Conservation (phyloP, 30 jellyfish, hydroid and myxozoan genomes). For the Nemopilema nomurai region DNA sequence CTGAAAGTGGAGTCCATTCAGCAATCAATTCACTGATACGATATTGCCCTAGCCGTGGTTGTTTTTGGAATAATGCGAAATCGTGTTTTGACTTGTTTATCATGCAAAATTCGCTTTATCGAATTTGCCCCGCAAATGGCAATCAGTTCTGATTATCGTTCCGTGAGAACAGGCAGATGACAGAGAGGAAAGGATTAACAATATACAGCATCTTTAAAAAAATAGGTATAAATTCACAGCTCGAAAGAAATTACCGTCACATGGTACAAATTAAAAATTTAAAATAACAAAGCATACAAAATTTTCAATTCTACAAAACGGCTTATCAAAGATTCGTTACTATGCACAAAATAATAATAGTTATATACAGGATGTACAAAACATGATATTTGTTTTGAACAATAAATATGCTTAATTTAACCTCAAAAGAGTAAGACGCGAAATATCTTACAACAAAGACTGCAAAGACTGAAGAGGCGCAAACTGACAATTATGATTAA, state of each 20-base stretch:
- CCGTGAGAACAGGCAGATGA: no score
- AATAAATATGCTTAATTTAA: conserved; percentile 32
- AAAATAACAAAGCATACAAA: neutral
- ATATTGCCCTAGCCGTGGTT: no score
- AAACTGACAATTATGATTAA: neutral
- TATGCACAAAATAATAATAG: neutral
- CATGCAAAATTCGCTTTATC: no score
- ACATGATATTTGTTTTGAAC: conserved; percentile 13
- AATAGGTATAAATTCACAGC: conserved; percentile 8
- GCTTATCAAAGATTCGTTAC: neutral
- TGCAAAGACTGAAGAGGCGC: neutral
- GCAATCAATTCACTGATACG: no score
- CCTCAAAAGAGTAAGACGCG: conserved; percentile 16
- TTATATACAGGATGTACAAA: conserved; percentile 36
- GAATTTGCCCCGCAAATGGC: no score
- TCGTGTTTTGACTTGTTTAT: no score
- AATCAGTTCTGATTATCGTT: no score
- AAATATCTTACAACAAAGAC: conserved; percentile 9
- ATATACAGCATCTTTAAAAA: neutral
- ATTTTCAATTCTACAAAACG: neutral
- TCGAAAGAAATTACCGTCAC: neutral
- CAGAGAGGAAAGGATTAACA: neutral
- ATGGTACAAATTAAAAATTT: neutral
- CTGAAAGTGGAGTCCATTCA: no score
- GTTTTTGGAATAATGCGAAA: no score